Conservation (phyloP, 2,113 vertebrate genomes). For the Percina caprodes region DNA sequence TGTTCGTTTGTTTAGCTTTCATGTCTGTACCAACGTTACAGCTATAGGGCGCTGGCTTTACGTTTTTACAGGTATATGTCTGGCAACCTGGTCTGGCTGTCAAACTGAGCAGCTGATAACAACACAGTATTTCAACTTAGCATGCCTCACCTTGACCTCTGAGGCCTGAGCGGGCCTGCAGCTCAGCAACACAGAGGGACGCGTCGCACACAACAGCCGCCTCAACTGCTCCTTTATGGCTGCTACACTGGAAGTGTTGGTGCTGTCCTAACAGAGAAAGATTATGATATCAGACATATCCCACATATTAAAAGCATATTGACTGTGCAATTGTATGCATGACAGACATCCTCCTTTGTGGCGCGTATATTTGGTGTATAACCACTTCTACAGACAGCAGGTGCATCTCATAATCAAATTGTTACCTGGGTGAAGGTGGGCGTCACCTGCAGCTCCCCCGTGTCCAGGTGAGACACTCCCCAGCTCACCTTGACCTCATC, state of each 20-base stretch:
- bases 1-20: too few species aligned
- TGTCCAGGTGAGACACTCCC: conserved; percentile 76
- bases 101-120: too few species aligned
- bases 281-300: not conserved
- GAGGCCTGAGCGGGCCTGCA: conserved; percentile 81
- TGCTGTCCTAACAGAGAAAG: conserved; percentile 64
- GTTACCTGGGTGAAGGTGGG: conserved; percentile 79
- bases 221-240: conserved; percentile 82
- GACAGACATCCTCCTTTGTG: not conserved
- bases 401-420: not conserved
- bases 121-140: too few species aligned
- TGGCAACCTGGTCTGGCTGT: too few species aligned
- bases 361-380: not conserved
- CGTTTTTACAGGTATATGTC: too few species aligned
- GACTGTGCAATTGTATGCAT: not conserved
- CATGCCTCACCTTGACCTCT: conserved; percentile 83
- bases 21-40: too few species aligned
- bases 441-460: conserved; percentile 72
- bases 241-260: conserved; percentile 61
- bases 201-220: conserved; percentile 84
- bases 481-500: conserved; percentile 89
- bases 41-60: too few species aligned
- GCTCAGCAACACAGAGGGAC: conserved; percentile 88
- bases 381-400: not conserved
- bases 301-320: not conserved